These are phyloP conservation scores for Parelbella ahira DNA, from an alignment of 2,888 invertebrate species.

Conservation along the genomic window DNA sequence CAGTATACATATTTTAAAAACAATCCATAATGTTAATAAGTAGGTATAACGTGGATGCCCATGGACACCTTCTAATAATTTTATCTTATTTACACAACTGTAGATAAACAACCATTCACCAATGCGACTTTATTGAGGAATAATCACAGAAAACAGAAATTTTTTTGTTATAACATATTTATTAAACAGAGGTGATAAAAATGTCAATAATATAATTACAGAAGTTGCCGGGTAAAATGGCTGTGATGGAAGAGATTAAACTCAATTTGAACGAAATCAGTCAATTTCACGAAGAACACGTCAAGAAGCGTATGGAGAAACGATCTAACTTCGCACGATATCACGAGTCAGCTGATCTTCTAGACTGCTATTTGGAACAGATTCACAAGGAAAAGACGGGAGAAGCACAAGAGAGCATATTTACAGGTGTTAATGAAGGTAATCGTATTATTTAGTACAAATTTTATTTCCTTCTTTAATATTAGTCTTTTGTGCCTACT, in stretches of 20 bases:
- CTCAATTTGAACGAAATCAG: conserved; percentile 53
- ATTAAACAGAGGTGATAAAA: background rate
- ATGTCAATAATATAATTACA: conserved; percentile 33
- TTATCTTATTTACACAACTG: too few relatives aligned
- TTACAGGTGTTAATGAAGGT: conserved; percentile 38
- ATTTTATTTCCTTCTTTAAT: too few relatives aligned
- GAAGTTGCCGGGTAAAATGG: conserved; percentile 46
- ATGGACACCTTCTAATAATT: too few relatives aligned
- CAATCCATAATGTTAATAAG: too few relatives aligned
- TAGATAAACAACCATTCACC: too few relatives aligned
- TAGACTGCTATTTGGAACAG: conserved; percentile 44
- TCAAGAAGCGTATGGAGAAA: conserved; percentile 33
- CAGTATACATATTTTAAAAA: conserved; percentile 17
- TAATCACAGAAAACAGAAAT: too few relatives aligned
- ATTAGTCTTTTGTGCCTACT: too few relatives aligned
- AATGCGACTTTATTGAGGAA: too few relatives aligned
- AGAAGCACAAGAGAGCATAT: conserved; percentile 30
- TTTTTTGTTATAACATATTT: too few relatives aligned
- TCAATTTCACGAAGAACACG: conserved; percentile 40
- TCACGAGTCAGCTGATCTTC: conserved; percentile 39
- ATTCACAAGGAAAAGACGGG: conserved; percentile 32
- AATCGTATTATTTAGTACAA: too few relatives aligned
- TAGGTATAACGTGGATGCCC: too few relatives aligned
- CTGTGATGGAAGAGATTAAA: conserved; percentile 62
- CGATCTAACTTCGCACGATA: conserved; percentile 24